Base-by-base conservation (phyloP, 2,113 vertebrate genomes). In the Copsychus sechellarum region DNA sequence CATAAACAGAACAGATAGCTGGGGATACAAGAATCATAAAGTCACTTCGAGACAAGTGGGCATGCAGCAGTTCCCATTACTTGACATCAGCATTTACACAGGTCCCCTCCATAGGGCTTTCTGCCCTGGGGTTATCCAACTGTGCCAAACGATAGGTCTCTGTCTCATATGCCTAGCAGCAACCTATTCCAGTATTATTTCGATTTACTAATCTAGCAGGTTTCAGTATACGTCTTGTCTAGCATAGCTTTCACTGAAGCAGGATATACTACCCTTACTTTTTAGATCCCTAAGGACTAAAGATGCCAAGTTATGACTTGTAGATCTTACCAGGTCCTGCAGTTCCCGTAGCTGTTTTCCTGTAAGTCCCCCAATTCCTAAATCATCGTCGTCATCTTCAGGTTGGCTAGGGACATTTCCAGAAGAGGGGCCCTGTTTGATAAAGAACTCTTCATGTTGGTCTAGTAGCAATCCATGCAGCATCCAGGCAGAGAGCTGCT, bases 401-500 rank as follows among this genome's bases (percentile, higher is more conserved):
- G 98, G 98, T 79, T 98, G 98, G 81, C 98, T 97, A 21, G 97
- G 96, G 26, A 97, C 96, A 45, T 97, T 98, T 54, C 99, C 99
- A 13, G 98, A 99, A 70, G 99, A 99, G 6, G 99, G 99, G 8
- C 99, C 99, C 91, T 99, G 99, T 96, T 98, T 99, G 92, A 99
- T 98, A 43, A 99, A 99, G 88, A 99, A 99, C 98, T 99, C 99
- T 97, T 99, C 99, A 3, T 99, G 98, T 34, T 99, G 98, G 94
- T 99, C 99, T 93, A 99, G 95, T 36, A 99, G 98, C 77, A 99
- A 86, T 6, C 99, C 99, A 5, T 99, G 99, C 56, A 99, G 97
- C 99, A 99, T 99, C 99, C 99, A 99, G 40, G 99, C 99, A 7
- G 99, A 99, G 12, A 99, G 98, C 97, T 99, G 99, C 88, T 99